These are phyloP conservation scores for Sapajus apella DNA, from an alignment of 2,113 vertebrate species.

Conservation along the genomic window DNA sequence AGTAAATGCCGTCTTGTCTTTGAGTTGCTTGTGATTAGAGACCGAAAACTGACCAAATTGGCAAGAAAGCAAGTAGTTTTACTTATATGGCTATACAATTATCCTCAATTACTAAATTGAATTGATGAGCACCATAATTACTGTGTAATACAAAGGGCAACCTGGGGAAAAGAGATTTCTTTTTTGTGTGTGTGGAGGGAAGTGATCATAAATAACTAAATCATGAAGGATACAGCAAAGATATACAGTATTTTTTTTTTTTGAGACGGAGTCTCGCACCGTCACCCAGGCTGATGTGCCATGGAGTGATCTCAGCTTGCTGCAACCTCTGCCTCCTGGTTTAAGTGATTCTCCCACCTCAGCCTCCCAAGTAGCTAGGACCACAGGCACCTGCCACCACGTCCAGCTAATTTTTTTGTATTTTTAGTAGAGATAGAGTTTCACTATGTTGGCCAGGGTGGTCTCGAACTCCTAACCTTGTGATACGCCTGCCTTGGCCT, in stretches of 20 bases:
- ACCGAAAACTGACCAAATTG: not conserved
- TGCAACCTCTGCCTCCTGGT: no score
- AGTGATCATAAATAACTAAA: constrained; percentile 48
- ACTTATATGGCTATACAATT: not conserved
- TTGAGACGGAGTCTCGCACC: not conserved
- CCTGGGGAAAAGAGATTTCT: not conserved
- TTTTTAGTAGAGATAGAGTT: no score
- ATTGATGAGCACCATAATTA: not conserved
- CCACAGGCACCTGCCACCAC: no score
- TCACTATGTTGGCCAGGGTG: no score
- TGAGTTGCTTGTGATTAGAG: constrained; percentile 30
- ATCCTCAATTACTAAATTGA: constrained; percentile 7
- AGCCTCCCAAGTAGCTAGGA: no score
- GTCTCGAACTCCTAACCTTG: no score
- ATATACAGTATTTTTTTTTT: not conserved
- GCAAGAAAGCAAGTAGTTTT: constrained; percentile 8
- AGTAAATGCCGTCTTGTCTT: constrained; percentile 30
- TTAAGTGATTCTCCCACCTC: no score
- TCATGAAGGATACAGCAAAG: not conserved
- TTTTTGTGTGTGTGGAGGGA: not conserved
- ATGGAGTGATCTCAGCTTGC: no score
- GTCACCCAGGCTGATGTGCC: no score
- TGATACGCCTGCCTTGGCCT: no score
- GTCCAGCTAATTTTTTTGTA: no score
- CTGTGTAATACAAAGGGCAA: not conserved